A percentile compares a stretch with the other conserved stretches of the same genome.
phyloP scores from a whole-genome alignment of 2,797 vertebrate species.

The Tarsius wallacei region DNA sequence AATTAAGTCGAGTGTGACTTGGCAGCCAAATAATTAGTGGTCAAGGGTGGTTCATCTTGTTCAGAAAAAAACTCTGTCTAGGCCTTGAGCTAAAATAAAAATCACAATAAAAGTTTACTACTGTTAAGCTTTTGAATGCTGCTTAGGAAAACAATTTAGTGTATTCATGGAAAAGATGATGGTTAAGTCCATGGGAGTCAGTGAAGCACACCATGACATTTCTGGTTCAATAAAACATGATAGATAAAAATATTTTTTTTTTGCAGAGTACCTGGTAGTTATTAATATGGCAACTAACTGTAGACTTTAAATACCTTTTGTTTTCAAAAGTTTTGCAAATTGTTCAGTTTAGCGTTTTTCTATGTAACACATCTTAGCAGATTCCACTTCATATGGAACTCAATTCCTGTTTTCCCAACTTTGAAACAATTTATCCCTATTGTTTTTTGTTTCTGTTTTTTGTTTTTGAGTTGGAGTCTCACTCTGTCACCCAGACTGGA shows the following conservation, averaged over 20 bases:
- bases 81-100: not conserved
- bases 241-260: slow-evolving; percentile 6
- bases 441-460: too few relatives aligned
- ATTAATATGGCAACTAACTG: not conserved
- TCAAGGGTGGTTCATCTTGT: not conserved
- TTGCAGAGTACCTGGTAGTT: not conserved
- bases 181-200: not conserved
- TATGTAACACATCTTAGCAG: slow-evolving; percentile 8
- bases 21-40: too few relatives aligned
- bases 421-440: not conserved
- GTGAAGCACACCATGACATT: not conserved
- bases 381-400: not conserved
- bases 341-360: not conserved
- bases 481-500: too few relatives aligned
- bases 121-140: not conserved
- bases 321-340: slow-evolving; percentile 31
- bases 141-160: not conserved
- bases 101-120: not conserved
- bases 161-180: not conserved
- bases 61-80: not conserved
- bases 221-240: not conserved
- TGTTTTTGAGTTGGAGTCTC: too few relatives aligned
- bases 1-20: too few relatives aligned
- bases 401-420: not conserved
- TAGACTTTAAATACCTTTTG: not conserved